Percentiles rank a stretch among this genome's conserved stretches.
Evolutionary conservation across 2,888 invertebrate genomes (phyloP).

Genomic region (Hedya salicella): DNA sequence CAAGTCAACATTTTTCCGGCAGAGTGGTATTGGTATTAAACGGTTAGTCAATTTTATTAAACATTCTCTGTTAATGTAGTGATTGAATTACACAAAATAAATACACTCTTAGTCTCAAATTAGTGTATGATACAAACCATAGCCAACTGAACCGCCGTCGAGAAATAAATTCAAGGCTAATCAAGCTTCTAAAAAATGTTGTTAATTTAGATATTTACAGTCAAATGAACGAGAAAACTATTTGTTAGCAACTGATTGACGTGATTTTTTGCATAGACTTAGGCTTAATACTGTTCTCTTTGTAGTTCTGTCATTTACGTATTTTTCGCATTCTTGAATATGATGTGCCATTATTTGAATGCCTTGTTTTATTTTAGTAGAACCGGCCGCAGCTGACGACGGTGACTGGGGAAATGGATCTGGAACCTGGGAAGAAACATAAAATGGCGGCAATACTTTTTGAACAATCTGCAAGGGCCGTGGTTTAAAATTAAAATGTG

Average conservation of each 20-base stretch:
- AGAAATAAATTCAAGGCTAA: no score
- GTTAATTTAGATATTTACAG: no score
- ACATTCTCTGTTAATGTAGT: background rate
- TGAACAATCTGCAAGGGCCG: background rate
- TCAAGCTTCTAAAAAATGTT: no score
- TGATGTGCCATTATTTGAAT: background rate
- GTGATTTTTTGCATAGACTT: no score
- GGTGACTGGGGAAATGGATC: conserved; percentile 37
- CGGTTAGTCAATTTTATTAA: background rate
- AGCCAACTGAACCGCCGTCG: no score
- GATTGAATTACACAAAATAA: background rate
- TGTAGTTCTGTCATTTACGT: no score
- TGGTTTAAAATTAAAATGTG: background rate
- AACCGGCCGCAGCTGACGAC: background rate
- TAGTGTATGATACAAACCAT: no score
- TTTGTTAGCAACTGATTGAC: no score
- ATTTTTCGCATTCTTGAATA: background rate
- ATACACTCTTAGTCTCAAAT: background rate
- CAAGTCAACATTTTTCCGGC: background rate
- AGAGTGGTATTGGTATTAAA: background rate
- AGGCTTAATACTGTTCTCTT: no score
- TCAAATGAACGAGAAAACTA: no score
- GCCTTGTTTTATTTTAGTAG: background rate
- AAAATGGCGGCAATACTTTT: background rate
- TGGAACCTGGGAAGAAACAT: conserved; percentile 32